Percentiles rank a stretch among this genome's conserved stretches.
phyloP scores from a whole-genome alignment of 2,888 invertebrate species.

The Imbricaverruca yamaguchii region DNA sequence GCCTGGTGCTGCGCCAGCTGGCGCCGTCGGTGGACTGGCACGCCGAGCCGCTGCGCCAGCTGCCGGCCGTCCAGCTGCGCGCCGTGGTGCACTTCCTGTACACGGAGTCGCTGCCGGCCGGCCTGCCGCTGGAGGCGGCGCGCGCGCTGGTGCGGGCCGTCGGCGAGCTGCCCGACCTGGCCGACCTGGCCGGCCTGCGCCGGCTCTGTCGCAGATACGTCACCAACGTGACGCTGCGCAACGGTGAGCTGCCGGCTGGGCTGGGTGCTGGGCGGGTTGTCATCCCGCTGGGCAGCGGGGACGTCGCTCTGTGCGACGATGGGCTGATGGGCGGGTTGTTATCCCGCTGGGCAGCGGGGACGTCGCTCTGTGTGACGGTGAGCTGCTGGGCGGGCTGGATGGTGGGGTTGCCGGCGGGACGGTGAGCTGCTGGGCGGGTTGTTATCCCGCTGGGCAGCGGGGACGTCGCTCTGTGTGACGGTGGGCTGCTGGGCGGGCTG shows the following conservation, averaged over 20 bases:
- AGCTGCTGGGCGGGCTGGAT: too few relatives aligned
- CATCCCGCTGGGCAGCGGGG: too few relatives aligned
- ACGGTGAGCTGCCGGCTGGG: background rate
- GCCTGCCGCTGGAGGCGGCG: conserved; percentile 47
- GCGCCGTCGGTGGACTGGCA: conserved; percentile 44
- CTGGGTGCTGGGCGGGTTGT: too few relatives aligned
- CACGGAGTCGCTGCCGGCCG: conserved; percentile 36
- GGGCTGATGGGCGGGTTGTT: too few relatives aligned
- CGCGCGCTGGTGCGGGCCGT: conserved; percentile 45
- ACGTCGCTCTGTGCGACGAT: too few relatives aligned
- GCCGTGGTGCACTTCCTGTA: conserved; percentile 39
- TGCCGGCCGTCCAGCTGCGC: conserved; percentile 33
- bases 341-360: too few relatives aligned
- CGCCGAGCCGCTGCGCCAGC: conserved; percentile 38
- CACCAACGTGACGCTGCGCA: background rate
- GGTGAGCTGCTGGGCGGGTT: too few relatives aligned
- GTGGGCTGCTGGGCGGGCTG: too few relatives aligned
- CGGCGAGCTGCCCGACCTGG: conserved; percentile 46
- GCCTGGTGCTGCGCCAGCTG: conserved; percentile 41
- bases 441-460: too few relatives aligned
- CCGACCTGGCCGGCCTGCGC: background rate
- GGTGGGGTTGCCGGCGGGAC: too few relatives aligned
- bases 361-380: too few relatives aligned
- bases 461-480: too few relatives aligned
- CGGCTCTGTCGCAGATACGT: background rate